phyloP scores from a whole-genome alignment of 2,888 invertebrate genomes.

The Tinea trinotella region DNA sequence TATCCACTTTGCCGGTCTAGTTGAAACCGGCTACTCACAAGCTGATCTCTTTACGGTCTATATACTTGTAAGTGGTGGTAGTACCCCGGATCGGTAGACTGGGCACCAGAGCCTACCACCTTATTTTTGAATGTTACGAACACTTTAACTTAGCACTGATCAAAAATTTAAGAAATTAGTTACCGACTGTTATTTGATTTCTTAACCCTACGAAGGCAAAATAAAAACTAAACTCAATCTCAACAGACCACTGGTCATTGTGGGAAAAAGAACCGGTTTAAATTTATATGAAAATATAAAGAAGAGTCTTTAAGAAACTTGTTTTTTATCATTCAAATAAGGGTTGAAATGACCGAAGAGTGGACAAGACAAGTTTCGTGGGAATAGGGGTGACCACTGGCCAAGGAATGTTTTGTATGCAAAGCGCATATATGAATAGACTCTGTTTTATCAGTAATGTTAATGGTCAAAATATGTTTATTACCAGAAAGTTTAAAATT shows the following conservation, averaged over 20 bases:
- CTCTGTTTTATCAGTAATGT: too few relatives aligned
- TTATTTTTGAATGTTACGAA: too few relatives aligned
- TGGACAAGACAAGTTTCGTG: conserved; percentile 9
- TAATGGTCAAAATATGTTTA: too few relatives aligned
- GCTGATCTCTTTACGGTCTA: neutral
- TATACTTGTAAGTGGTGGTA: neutral
- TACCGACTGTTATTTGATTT: too few relatives aligned
- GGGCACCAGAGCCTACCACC: too few relatives aligned
- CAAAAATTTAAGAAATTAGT: too few relatives aligned
- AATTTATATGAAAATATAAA: conserved; percentile 27
- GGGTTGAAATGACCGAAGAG: conserved; percentile 27
- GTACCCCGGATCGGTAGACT: too few relatives aligned
- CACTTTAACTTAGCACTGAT: too few relatives aligned
- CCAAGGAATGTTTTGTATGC: conserved; percentile 4
- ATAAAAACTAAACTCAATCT: conserved; percentile 29
- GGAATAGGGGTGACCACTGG: conserved; percentile 12
- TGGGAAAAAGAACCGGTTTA: conserved; percentile 42
- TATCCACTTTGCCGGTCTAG: too few relatives aligned
- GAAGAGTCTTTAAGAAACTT: conserved; percentile 27
- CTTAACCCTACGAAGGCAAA: conserved; percentile 27
- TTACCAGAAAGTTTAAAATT: too few relatives aligned
- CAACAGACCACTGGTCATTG: conserved; percentile 30
- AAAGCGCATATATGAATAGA: too few relatives aligned
- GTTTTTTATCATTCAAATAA: conserved; percentile 34
- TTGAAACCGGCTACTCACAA: too few relatives aligned